Conservation (phyloP, 2,797 vertebrate genomes). For the Hippoglossus hippoglossus region DNA sequence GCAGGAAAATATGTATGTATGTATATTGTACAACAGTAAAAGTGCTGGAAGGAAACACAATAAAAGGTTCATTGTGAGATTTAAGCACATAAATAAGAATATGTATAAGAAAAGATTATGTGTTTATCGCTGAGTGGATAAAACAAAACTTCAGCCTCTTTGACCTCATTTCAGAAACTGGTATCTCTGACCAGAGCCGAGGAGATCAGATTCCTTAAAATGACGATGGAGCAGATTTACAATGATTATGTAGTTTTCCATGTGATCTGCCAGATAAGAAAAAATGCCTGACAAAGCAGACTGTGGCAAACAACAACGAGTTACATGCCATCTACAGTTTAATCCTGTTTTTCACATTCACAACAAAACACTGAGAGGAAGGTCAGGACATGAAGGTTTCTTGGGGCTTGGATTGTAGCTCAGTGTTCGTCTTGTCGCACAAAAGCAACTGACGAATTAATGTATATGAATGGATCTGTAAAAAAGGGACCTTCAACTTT, state of each 20-base stretch:
- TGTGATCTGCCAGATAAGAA: not conserved
- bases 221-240: not conserved
- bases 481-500: not conserved
- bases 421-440: not conserved
- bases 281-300: not conserved
- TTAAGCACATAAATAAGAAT: no score
- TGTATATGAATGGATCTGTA: slow-evolving; percentile 1
- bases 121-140: no score
- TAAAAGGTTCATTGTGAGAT: no score
- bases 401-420: not conserved
- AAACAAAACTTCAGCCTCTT: no score
- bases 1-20: not conserved
- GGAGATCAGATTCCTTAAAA: not conserved
- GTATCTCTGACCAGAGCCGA: not conserved
- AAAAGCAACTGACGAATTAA: not conserved
- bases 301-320: no score
- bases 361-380: no score
- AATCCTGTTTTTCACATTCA: not conserved
- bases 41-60: not conserved
- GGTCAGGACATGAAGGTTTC: not conserved
- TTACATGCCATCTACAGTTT: not conserved
- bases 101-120: no score
- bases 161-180: not conserved
- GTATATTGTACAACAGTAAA: not conserved
- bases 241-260: not conserved